Percentiles rank a stretch among this genome's conserved stretches.
Conservation (phyloP, 2,113 vertebrate species). For the Todiramphus saurophagus region DNA sequence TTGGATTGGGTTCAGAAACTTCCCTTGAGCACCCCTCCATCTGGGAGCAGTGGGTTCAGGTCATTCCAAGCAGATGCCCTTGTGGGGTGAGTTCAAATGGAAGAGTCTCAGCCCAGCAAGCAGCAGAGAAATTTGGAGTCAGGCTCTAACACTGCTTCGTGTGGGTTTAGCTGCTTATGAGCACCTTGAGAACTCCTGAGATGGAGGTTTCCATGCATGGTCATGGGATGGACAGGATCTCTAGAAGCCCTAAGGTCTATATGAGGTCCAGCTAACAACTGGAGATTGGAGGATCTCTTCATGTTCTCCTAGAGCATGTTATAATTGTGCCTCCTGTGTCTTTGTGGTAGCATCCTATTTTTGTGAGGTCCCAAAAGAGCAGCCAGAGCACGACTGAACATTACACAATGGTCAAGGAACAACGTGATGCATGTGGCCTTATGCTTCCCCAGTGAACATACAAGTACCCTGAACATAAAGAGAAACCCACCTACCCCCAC, state of each 20-base stretch:
- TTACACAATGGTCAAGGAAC: not conserved
- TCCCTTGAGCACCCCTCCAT: not conserved
- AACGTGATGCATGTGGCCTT: not conserved
- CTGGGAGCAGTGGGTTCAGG: not conserved
- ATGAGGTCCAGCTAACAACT: not conserved
- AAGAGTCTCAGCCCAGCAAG: not conserved
- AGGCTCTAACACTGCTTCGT: not conserved
- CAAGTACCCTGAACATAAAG: not conserved
- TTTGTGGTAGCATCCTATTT: not conserved
- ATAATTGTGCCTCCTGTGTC: not conserved
- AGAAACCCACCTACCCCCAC: too few relatives aligned
- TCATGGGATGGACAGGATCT: not conserved
- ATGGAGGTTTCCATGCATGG: not conserved
- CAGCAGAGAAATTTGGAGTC: not conserved
- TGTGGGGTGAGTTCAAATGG: not conserved
- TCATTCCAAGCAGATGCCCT: not conserved
- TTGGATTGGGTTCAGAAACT: not conserved
- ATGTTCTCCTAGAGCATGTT: not conserved
- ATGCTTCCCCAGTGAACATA: not conserved
- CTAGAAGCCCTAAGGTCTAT: not conserved
- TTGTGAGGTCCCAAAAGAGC: not conserved
- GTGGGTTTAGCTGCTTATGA: not conserved
- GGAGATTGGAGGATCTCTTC: not conserved
- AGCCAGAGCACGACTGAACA: not conserved
- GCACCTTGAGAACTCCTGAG: not conserved